Percentiles rank a stretch among this genome's conserved stretches.
Evolutionary conservation across 64 coral and sea anemone genomes (phyloP).

Genomic region (Actinia tenebrosa): DNA sequence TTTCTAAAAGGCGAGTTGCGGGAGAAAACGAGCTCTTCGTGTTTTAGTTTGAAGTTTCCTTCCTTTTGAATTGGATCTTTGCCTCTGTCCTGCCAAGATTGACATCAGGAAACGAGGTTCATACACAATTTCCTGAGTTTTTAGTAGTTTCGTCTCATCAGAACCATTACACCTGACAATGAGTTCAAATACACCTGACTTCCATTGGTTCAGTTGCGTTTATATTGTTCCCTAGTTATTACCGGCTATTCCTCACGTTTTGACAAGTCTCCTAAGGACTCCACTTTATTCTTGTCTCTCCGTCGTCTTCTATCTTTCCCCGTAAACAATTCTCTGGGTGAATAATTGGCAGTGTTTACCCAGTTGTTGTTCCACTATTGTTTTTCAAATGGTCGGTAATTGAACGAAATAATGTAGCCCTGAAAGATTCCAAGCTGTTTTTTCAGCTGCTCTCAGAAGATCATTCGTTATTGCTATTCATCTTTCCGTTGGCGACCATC

Average conservation of each 20-base stretch:
- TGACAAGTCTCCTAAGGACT: conserved; percentile 52
- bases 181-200: conserved; percentile 54
- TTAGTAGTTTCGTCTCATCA: conserved; percentile 56
- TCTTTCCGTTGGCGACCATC: neutral
- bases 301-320: conserved; percentile 34
- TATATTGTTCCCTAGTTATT: conserved; percentile 52
- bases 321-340: conserved; percentile 60
- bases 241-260: conserved; percentile 45
- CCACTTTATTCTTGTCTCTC: conserved; percentile 16
- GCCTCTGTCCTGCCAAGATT: conserved; percentile 25
- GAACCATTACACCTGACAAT: conserved; percentile 53
- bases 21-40: neutral
- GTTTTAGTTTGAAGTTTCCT: neutral
- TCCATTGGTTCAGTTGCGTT: conserved; percentile 58
- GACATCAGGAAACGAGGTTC: conserved; percentile 76
- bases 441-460: conserved; percentile 45
- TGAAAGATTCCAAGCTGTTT: conserved; percentile 58
- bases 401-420: conserved; percentile 72
- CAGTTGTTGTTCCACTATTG: conserved; percentile 50
- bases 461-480: conserved; percentile 14
- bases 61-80: conserved; percentile 34
- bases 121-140: conserved; percentile 67
- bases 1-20: neutral
- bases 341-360: conserved; percentile 73
- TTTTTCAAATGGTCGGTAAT: conserved; percentile 75